Conservation (phyloP, 2,888 invertebrate genomes). For the Miltochrista miniata region DNA sequence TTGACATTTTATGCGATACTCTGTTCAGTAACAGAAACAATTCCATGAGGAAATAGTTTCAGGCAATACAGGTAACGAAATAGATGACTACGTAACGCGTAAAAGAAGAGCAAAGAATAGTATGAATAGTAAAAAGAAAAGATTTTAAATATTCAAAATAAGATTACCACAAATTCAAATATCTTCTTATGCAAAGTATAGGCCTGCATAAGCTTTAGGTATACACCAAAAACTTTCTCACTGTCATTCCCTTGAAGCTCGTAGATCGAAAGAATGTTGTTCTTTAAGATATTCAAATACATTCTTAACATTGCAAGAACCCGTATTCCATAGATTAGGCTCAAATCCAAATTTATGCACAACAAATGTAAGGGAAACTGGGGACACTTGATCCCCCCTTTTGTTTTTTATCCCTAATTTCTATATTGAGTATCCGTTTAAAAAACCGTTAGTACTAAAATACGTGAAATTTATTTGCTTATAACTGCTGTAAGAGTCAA, state of each 20-base stretch:
- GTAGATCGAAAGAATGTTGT: background rate
- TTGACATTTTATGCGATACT: too few species aligned
- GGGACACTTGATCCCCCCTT: too few species aligned
- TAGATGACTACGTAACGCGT: background rate
- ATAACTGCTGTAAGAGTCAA: too few species aligned
- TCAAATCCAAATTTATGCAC: conserved; percentile 3
- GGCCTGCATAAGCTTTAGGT: background rate
- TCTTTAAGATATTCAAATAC: conserved; percentile 5
- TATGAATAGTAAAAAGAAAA: background rate
- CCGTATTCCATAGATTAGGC: conserved; percentile 11
- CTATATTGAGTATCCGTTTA: too few species aligned
- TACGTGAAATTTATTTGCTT: too few species aligned
- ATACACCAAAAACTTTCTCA: background rate
- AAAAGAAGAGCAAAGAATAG: background rate
- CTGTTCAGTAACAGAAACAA: too few species aligned
- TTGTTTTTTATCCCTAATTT: too few species aligned
- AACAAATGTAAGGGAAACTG: too few species aligned
- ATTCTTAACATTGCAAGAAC: conserved; percentile 10
- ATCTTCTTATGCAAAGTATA: conserved; percentile 2
- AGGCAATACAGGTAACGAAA: too few species aligned
- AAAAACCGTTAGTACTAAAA: too few species aligned
- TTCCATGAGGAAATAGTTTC: too few species aligned
- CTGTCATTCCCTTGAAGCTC: background rate
- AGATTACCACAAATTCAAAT: conserved; percentile 7
- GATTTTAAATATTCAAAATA: conserved; percentile 4